Conservation (phyloP, 2,888 invertebrate genomes). For the Nebria salina region DNA sequence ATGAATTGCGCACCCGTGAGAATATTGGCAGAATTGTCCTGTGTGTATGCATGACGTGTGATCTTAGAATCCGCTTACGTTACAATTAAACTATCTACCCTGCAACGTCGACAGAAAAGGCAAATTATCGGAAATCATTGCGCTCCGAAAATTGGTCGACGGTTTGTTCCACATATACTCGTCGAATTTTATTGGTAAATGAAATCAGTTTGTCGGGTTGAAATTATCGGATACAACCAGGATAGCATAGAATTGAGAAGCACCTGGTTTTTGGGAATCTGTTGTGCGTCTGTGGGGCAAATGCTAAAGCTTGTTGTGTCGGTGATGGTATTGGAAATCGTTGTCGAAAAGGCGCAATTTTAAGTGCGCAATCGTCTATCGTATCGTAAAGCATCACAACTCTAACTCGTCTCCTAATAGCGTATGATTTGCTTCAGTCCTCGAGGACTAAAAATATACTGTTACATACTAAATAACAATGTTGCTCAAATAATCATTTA, state of each 20-base stretch:
- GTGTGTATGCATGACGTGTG: not conserved
- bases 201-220: conserved; percentile 52
- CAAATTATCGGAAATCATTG: conserved; percentile 53
- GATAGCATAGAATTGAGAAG: conserved; percentile 51
- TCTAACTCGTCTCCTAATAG: not conserved
- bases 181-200: conserved; percentile 50
- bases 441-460: not conserved
- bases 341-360: conserved; percentile 53
- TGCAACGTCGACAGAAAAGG: conserved; percentile 28
- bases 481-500: no score
- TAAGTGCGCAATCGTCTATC: conserved; percentile 5
- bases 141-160: conserved; percentile 48
- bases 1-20: conserved; percentile 9
- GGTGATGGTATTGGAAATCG: conserved; percentile 55
- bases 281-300: not conserved
- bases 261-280: conserved; percentile 50
- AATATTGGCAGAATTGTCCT: conserved; percentile 5
- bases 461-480: no score
- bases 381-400: not conserved
- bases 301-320: not conserved
- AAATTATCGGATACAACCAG: conserved; percentile 58
- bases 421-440: not conserved
- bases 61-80: not conserved
- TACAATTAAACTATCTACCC: not conserved
- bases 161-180: conserved; percentile 14